Conservation (phyloP, 2,888 invertebrate species). For the Habroteleia sp. region DNA sequence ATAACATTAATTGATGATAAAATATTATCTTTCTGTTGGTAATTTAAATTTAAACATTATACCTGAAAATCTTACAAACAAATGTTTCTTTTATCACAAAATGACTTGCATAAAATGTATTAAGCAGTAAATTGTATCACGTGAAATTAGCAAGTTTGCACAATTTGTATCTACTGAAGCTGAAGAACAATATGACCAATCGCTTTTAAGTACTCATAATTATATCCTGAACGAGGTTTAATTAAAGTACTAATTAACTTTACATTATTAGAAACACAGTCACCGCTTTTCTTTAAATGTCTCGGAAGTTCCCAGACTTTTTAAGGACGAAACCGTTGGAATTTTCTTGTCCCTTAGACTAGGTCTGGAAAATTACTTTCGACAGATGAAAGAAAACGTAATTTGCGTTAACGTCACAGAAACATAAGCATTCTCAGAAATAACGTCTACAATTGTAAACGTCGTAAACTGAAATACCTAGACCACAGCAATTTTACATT, state of each 20-base stretch:
- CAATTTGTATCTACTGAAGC: constrained; percentile 36
- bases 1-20: too few relatives aligned
- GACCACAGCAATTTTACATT: constrained; percentile 10
- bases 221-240: constrained; percentile 72
- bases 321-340: constrained; percentile 49
- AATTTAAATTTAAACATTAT: too few relatives aligned
- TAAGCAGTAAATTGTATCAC: constrained; percentile 40
- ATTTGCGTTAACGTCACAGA: constrained; percentile 53
- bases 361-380: constrained; percentile 58
- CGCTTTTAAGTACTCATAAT: constrained; percentile 71
- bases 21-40: too few relatives aligned
- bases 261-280: constrained; percentile 73
- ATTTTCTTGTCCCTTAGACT: constrained; percentile 53
- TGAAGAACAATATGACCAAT: constrained; percentile 56
- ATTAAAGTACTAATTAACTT: constrained; percentile 74
- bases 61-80: too few relatives aligned
- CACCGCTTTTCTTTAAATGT: constrained; percentile 65
- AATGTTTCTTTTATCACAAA: neutral
- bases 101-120: constrained; percentile 17
- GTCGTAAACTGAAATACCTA: constrained; percentile 26
- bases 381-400: constrained; percentile 62
- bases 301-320: constrained; percentile 41
- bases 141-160: constrained; percentile 53
- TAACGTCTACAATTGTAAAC: constrained; percentile 40
- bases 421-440: constrained; percentile 40